Conservation (phyloP, 2,888 invertebrate genomes). For the Diadromus collaris region DNA sequence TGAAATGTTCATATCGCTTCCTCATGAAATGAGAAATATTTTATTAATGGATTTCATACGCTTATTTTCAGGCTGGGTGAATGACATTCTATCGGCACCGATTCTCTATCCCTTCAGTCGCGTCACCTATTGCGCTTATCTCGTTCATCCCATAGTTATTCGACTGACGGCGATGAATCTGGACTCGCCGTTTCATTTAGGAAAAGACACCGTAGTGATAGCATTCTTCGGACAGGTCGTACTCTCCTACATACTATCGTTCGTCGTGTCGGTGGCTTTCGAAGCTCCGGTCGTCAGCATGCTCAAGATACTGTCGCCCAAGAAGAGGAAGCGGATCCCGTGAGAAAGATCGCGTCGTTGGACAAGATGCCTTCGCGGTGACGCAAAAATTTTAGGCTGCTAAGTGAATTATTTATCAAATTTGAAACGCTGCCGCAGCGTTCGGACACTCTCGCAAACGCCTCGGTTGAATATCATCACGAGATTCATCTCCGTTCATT, state of each 20-base stretch:
- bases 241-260: conserved; percentile 89
- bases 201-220: conserved; percentile 88
- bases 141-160: conserved; percentile 92
- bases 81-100: conserved; percentile 87
- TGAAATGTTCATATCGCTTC: background rate
- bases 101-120: conserved; percentile 92
- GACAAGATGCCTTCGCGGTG: conserved; percentile 5
- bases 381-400: conserved; percentile 25
- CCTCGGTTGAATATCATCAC: background rate
- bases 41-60: conserved; percentile 25
- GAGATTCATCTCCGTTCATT: conserved; percentile 21
- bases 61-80: conserved; percentile 82
- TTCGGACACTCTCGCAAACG: background rate
- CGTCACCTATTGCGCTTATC: conserved; percentile 93
- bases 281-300: conserved; percentile 93
- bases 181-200: conserved; percentile 91
- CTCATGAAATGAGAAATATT: background rate
- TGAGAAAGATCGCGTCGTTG: conserved; percentile 56
- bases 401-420: conserved; percentile 61
- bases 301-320: conserved; percentile 84
- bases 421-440: conserved; percentile 35
- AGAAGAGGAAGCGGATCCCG: conserved; percentile 76
- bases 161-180: conserved; percentile 90
- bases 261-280: conserved; percentile 90
- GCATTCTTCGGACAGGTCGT: conserved; percentile 92